Base-by-base conservation (phyloP, 2,113 vertebrate species). In the Halichoerus grypus region DNA sequence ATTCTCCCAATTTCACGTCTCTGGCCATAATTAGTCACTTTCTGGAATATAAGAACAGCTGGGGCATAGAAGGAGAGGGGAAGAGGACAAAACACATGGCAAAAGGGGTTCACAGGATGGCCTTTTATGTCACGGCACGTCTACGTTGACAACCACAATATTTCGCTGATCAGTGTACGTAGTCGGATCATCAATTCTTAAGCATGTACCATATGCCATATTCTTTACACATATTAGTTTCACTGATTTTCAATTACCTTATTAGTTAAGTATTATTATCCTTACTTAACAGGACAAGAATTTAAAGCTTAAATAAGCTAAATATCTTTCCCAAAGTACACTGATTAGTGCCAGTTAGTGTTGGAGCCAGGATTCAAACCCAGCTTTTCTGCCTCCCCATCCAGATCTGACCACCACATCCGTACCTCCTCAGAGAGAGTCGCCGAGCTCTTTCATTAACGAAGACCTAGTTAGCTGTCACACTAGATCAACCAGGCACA, bases 261-360 rank as follows among this genome's bases (percentile, higher is more conserved):
- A 8, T n/a, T 77, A 91, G 46, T 72, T 85, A 39, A 18, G 18
- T 83, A n/a, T 65, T 39, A 79, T 82, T 77, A 51, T 83, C 33
- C 9, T 86, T 91, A 80, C 31, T 67, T 94, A 86, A 76, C 39
- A 65, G 22, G 46, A 77, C 22, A 76, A 74, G 33, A 97, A 80
- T 10, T 81, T n/a, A 87, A 96, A 61, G 19, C n/a, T 76, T 71
- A 59, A 21, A 51, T 49, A 74, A 97, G 33, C 39, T 82, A 72
- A 79, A 67, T 79, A 74, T 14, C n/a, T 63, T 72, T n/a, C 53
- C 59, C 55, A 67, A 69, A 88, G 53, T 91, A 94, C 4, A 63
- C 31, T 39, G 26, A 89, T 42, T 42, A 71, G 86, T 84, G 39
- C 39, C 55, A 63, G 22, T 28, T 61, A 79, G 33, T 1, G 3